A percentile compares a stretch with the other conserved stretches of the same genome.
These are phyloP conservation scores for Nephila pilipes DNA, from an alignment of 1,140 invertebrate genomes.

Conservation along the genomic window DNA sequence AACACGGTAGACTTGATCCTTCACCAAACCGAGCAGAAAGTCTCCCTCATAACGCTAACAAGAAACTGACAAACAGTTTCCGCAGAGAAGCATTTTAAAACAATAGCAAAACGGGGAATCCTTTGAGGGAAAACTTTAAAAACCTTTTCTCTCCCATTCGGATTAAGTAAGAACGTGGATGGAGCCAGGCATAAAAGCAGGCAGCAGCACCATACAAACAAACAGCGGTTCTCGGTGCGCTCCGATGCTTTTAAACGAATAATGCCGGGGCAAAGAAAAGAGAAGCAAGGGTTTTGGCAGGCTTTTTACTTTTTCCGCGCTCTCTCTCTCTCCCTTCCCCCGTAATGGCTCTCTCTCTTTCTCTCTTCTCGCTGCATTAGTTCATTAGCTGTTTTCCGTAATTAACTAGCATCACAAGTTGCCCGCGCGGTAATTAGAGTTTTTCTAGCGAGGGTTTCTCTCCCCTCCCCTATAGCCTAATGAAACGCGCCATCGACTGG, in stretches of 20 bases:
- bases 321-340: conserved; percentile 11
- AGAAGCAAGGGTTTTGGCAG: conserved; percentile 55
- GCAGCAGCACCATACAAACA: conserved; percentile 36
- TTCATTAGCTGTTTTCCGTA: conserved; percentile 77
- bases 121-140: conserved; percentile 34
- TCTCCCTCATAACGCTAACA: conserved; percentile 65
- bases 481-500: conserved; percentile 76
- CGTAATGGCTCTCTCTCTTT: conserved; percentile 69
- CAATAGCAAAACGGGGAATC: conserved; percentile 53
- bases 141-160: conserved; percentile 42
- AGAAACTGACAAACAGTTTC: conserved; percentile 69
- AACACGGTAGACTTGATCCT: not conserved
- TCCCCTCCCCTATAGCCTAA: conserved; percentile 45
- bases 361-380: conserved; percentile 70
- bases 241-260: conserved; percentile 64
- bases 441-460: conserved; percentile 66
- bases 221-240: conserved; percentile 42
- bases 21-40: conserved; percentile 33
- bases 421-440: conserved; percentile 74
- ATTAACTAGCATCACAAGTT: conserved; percentile 77
- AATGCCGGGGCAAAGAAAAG: conserved; percentile 52
- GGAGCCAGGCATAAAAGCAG: conserved; percentile 28
- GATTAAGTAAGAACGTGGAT: conserved; percentile 61
- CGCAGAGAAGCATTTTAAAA: conserved; percentile 52
- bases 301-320: conserved; percentile 69